Evolutionary conservation across 2,797 vertebrate genomes (phyloP).

Genomic region (Psittacula derbiana): DNA sequence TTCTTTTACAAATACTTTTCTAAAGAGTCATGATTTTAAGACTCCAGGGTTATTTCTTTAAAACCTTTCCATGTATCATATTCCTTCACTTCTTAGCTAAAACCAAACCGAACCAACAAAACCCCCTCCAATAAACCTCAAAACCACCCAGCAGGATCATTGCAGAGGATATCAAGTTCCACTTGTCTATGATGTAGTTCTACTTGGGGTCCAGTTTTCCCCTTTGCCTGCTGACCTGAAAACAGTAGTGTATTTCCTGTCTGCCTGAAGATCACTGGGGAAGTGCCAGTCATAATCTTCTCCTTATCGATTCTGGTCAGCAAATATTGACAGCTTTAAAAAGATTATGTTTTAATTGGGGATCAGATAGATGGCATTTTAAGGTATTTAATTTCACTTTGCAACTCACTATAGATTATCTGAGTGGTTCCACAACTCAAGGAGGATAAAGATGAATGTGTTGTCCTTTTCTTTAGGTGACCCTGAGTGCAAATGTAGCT

Average conservation of each 20-base stretch:
- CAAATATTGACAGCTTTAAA: constrained; percentile 82
- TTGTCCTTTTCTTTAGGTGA: constrained; percentile 80
- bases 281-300: constrained; percentile 80
- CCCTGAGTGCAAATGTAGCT: constrained; percentile 71
- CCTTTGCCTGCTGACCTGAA: constrained; percentile 54
- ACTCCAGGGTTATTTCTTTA: not conserved
- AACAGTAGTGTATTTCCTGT: constrained; percentile 68
- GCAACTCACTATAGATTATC: constrained; percentile 73
- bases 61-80: not conserved
- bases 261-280: constrained; percentile 68
- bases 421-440: constrained; percentile 68
- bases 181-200: not conserved
- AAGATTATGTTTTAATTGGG: constrained; percentile 86
- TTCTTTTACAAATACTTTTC: constrained; percentile 6
- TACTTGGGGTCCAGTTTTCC: constrained; percentile 24
- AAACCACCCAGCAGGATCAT: not conserved
- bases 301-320: constrained; percentile 80
- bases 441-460: constrained; percentile 82
- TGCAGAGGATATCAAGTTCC: not conserved
- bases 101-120: not conserved
- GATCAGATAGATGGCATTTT: constrained; percentile 80
- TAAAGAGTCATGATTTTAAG: not conserved
- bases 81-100: not conserved
- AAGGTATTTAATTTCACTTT: constrained; percentile 76
- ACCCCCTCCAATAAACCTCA: not conserved